Base-by-base conservation (phyloP, 2,888 invertebrate species). In the Antheraea assamensis region DNA sequence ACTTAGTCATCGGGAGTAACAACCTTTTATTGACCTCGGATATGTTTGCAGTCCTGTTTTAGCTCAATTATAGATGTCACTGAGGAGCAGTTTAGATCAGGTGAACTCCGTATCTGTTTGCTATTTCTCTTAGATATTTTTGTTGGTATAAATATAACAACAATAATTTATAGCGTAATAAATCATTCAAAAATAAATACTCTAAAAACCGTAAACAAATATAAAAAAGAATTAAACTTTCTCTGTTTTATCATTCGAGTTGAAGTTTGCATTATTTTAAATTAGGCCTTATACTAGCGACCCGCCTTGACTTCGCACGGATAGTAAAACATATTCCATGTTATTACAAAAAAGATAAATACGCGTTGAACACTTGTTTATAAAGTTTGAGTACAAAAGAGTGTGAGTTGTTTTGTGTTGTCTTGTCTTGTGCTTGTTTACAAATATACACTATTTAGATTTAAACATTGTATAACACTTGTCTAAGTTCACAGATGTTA, bases 1-100 rank as follows among this genome's bases (percentile, higher is more conserved):
- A 24, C 3, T 61, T 61, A 61, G 61, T 61, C 61, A 61, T 61
- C 61, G 61, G 27, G 61, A 61, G 61, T 61, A 61, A 61, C 17
- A 61, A 61, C 61, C 42, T 42, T 42, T 42, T 42, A 42, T 42
- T 42, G 42, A 13, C 42, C 61, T 61, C 61, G 61, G 27, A 61
- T 58, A 58, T 61, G 61, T n/a, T 55, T 55, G 21, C 55, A 55
- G 55, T 55, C n/a, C 55, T n/a, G 24, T n/a, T 55, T 55, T 55
- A 61, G 27, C 13, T 61, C 24, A 27, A 15, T 17, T 27, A 27
- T 61, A 61, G 61, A 61, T 61, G 61, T 27, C 24, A 42, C 61
- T 27, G 27, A 61, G 61, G 61, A 61, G 27, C 13, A 27, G 4
- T 61, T 61, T 24, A 61, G 8, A 5, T 27, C 13, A 27, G 61